Percentiles rank a stretch among this genome's conserved stretches.
phyloP scores from a whole-genome alignment of 2,113 vertebrate genomes.

The Catagonus wagneri region DNA sequence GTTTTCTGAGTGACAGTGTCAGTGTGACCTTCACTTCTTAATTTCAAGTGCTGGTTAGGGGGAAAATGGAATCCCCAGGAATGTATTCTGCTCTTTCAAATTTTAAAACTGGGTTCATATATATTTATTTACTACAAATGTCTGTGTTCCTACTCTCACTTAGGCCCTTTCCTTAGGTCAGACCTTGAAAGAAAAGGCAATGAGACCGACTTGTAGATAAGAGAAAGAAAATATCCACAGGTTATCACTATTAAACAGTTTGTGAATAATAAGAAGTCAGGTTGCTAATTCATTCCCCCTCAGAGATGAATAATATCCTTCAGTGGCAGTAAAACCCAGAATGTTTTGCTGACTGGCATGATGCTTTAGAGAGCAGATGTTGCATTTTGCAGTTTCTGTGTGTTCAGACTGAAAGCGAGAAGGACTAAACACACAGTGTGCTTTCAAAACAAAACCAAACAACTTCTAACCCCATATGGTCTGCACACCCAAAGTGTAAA shows the following conservation, averaged over 20 bases:
- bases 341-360: background rate
- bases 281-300: slow-evolving; percentile 59
- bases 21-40: slow-evolving; percentile 51
- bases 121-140: slow-evolving; percentile 6
- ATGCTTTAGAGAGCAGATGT: background rate
- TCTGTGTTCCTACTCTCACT: slow-evolving; percentile 66
- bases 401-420: background rate
- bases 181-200: slow-evolving; percentile 71
- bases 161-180: slow-evolving; percentile 39
- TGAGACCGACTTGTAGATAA: slow-evolving; percentile 63
- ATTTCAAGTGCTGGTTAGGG: slow-evolving; percentile 44
- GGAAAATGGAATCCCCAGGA: background rate
- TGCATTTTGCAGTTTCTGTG: background rate
- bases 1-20: background rate
- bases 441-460: background rate
- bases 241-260: slow-evolving; percentile 59
- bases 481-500: background rate
- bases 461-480: background rate
- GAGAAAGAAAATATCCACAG: slow-evolving; percentile 67
- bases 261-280: slow-evolving; percentile 62
- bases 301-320: background rate
- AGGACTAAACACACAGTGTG: background rate
- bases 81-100: slow-evolving; percentile 67
- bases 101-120: slow-evolving; percentile 64
- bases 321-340: background rate